Evolutionary conservation across 2,797 vertebrate genomes (phyloP).

Genomic region (Odontamblyopus lacepedii): DNA sequence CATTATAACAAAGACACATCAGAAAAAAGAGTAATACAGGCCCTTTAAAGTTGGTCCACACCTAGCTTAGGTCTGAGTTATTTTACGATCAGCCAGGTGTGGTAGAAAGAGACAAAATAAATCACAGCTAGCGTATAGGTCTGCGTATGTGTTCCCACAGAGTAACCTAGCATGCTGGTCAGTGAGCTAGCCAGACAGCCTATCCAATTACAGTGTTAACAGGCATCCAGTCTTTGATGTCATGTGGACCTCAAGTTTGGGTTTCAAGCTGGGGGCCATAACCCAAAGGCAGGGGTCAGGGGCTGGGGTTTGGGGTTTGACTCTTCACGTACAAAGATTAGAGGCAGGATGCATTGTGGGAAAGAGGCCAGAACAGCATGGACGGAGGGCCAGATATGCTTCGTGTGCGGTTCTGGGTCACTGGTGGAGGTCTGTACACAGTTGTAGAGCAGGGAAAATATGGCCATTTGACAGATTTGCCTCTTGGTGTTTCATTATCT

Average conservation of each 20-base stretch:
- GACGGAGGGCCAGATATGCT: constrained; percentile 32
- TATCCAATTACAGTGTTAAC: constrained; percentile 68
- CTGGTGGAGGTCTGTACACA: constrained; percentile 46
- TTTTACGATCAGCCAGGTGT: constrained; percentile 50
- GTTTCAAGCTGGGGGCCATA: constrained; percentile 55
- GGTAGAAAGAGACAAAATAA: constrained; percentile 27
- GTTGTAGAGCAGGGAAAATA: constrained; percentile 8
- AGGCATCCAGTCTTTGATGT: constrained; percentile 64
- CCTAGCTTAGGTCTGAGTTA: constrained; percentile 47
- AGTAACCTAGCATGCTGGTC: constrained; percentile 39
- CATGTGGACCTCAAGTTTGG: constrained; percentile 32
- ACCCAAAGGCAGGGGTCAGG: constrained; percentile 44
- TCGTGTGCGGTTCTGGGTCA: constrained; percentile 30
- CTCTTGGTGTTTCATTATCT: neutral
- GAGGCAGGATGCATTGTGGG: constrained; percentile 16
- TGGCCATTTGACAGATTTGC: neutral
- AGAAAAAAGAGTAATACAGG: neutral
- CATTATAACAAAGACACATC: too few species aligned
- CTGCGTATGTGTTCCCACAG: constrained; percentile 27
- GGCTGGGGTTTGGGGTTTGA: constrained; percentile 6
- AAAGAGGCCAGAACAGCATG: constrained; percentile 16
- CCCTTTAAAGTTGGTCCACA: constrained; percentile 51
- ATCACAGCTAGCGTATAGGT: constrained; percentile 40
- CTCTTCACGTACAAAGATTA: constrained; percentile 9
- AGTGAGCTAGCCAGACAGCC: constrained; percentile 42